Base-by-base conservation (phyloP, 1,140 invertebrate species). In the Steinernema feltiae region DNA sequence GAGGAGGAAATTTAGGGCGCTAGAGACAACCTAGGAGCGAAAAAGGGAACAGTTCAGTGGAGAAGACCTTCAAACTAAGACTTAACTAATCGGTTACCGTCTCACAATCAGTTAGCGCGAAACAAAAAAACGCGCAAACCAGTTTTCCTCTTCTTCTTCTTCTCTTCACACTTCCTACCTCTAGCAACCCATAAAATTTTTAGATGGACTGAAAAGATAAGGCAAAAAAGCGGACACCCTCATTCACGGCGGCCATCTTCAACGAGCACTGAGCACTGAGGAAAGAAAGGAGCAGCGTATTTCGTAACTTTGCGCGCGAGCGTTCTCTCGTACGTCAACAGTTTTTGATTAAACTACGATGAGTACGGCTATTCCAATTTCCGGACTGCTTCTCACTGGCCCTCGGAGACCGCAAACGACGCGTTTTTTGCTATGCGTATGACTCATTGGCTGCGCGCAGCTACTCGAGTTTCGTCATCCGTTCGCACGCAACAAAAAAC, bases 401-500 rank as follows among this genome's bases (percentile, higher is more conserved):
- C 53, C 53, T 63, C 53, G 2, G 24, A 27, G 24, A 63, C 53
- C 53, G 15, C 2, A n/a, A n/a, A 63, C n/a, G 41, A n/a, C n/a
- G 18, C 18, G 35, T 41, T 41, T 41, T 41, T 41, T 41, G 18
- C 35, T 63, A n/a, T 27, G 3, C 2, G 7, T 63, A 3, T 63
- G 53, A 63, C 53, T 63, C 53, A 63, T 27, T 21, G 24, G 15
- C 24, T n/a, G n/a, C n/a, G n/a, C n/a, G 41, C 41, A 7, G 41
- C 41, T 46, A n/a, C 24, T 27, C 53, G 53, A 63, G 53, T 63
- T 63, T 63, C 53, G 24, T 63, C 53, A 63, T 21, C 53, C 24
- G 53, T 63, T 63, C 53, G 24, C 53, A 63, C 53, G 53, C 53
- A 3, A 63, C 53, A 63, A 63, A 63, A 63, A 63, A 41, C 35